Evolutionary conservation across 2,113 vertebrate genomes (phyloP).

Genomic region (Rhea pennata): DNA sequence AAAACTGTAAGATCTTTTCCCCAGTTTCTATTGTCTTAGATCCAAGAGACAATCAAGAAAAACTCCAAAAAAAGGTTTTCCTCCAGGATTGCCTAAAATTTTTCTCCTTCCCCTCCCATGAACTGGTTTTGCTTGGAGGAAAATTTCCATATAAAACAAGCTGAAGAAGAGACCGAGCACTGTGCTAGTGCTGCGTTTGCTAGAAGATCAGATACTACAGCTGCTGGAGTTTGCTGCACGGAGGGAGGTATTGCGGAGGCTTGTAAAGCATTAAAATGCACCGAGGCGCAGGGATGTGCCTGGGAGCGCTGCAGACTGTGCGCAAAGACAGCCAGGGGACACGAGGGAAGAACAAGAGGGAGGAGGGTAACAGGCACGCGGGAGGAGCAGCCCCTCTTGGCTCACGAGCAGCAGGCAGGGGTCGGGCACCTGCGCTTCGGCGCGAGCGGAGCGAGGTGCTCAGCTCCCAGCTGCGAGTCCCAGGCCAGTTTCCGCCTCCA

Average conservation of each 20-base stretch:
- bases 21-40: background rate
- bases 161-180: background rate
- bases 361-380: background rate
- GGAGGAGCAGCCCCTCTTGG: background rate
- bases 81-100: background rate
- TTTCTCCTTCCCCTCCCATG: background rate
- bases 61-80: background rate
- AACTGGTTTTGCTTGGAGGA: background rate
- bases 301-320: background rate
- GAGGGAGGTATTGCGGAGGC: background rate
- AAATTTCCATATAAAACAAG: constrained; percentile 20
- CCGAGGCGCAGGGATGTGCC: rapidly evolving
- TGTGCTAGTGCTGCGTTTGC: rapidly evolving
- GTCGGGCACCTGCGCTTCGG: background rate
- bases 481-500: background rate
- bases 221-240: background rate
- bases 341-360: background rate
- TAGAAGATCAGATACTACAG: background rate
- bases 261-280: background rate
- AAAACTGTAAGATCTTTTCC: background rate
- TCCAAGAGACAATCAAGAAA: background rate
- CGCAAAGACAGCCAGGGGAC: background rate
- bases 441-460: background rate
- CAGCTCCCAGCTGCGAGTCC: background rate
- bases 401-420: background rate